Base-by-base conservation (phyloP, 2,888 invertebrate species). In the Polydrusus pterygomalis region DNA sequence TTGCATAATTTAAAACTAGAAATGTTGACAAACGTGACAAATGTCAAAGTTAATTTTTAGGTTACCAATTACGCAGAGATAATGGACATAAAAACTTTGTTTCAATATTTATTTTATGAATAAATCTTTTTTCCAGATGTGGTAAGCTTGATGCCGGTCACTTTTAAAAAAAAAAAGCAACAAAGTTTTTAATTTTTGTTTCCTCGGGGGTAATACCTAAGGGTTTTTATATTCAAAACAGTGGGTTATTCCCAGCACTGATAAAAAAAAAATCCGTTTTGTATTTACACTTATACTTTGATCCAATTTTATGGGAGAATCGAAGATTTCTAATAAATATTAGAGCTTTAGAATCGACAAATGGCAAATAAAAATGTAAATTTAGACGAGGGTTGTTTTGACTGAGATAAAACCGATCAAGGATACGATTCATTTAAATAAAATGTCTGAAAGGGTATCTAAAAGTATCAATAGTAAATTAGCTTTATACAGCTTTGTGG, bases 301-400 rank as follows among this genome's bases (percentile, higher is more conserved):
- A 54, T 51, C 51, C 20, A 20, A 3, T 54, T 54, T 54, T 54
- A 54, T 30, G 13, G 11, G 10, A 18, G 9, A 11, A 2, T 51
- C 51, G 18, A 54, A 25, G n/a, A n/a, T 25, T 54, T 54, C 54
- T 54, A 54, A 54, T 54, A 54, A 54, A 54, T 54, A 54, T 54
- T 54, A 30, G 20, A 54, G 25, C 25, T 54, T 30, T 54, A 11
- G 25, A 54, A 30, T 20, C 20, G 20, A 20, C 5, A 25, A 54
- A 54, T 30, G 25, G 54, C 54, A 54, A 54, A 54, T 54, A 54
- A 54, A 54, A 54, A 54, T 54, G 54, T 54, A 54, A 54, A 54
- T 54, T 25, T 30, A 54, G n/a, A 30, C 54, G n/a, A 54, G 54
- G 54, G 54, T 54, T 54, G 54, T 54, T 54, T 25, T 30, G 25